These are phyloP conservation scores for Harmothoe impar DNA, from an alignment of 2,888 invertebrate species.

Conservation along the genomic window DNA sequence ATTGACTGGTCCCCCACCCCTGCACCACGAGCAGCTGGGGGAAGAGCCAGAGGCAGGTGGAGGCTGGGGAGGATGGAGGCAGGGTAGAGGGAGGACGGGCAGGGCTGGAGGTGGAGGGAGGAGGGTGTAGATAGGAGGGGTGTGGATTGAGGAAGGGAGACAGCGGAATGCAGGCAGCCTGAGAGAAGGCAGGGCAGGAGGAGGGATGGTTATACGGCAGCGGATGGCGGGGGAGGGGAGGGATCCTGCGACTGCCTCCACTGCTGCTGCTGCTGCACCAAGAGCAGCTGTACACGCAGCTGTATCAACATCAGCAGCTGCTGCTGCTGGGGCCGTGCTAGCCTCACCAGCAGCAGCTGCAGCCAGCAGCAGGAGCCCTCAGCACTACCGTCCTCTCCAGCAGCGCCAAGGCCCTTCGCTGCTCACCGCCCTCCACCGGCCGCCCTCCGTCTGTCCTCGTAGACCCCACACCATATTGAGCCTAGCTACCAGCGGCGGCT, in stretches of 20 bases:
- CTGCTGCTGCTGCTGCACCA: too few relatives aligned
- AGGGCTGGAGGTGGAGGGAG: too few relatives aligned
- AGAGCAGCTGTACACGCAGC: background rate
- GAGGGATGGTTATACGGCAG: background rate
- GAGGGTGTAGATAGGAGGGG: background rate
- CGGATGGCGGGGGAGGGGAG: background rate
- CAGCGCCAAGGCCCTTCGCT: background rate
- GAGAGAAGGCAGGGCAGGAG: background rate
- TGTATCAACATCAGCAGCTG: background rate
- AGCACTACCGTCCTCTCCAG: background rate
- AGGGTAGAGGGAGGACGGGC: too few relatives aligned
- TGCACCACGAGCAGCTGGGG: background rate
- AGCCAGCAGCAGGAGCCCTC: background rate
- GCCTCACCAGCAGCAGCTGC: background rate
- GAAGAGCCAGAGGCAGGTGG: background rate
- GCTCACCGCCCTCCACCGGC: background rate
- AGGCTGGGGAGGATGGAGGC: background rate
- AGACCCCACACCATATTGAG: slow-evolving; percentile 1
- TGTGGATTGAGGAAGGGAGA: background rate
- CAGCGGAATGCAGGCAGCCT: too few relatives aligned
- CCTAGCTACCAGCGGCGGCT: background rate
- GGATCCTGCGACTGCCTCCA: too few relatives aligned
- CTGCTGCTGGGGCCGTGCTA: background rate
- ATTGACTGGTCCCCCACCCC: slow-evolving; percentile 49
- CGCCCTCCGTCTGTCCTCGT: background rate